Evolutionary conservation across 2,888 invertebrate species (phyloP).

Genomic region (Clivina fossor): DNA sequence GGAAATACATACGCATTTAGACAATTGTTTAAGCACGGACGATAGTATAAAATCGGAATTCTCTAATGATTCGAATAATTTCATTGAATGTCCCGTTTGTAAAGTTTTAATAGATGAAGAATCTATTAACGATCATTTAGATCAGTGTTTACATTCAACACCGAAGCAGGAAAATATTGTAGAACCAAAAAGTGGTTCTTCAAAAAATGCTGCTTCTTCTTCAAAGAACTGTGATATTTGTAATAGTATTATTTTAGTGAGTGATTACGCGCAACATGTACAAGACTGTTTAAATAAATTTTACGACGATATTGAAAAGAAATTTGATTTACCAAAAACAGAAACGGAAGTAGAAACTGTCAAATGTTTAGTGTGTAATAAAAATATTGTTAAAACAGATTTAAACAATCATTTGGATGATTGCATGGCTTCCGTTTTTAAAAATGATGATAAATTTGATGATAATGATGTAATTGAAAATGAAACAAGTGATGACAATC

Average conservation of each 20-base stretch:
- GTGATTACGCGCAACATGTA: slow-evolving; percentile 52
- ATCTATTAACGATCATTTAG: slow-evolving; percentile 48
- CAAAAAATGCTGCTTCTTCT: neutral
- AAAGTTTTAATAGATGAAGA: slow-evolving; percentile 47
- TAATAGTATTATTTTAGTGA: slow-evolving; percentile 28
- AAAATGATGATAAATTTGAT: slow-evolving; percentile 42
- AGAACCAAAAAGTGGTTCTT: neutral
- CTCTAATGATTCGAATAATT: slow-evolving; percentile 33
- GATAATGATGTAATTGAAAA: slow-evolving; percentile 43
- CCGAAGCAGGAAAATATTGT: slow-evolving; percentile 12
- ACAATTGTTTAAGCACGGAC: slow-evolving; percentile 41
- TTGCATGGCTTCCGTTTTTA: slow-evolving; percentile 51
- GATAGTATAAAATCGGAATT: slow-evolving; percentile 20
- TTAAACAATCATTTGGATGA: slow-evolving; percentile 53
- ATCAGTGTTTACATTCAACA: slow-evolving; percentile 35
- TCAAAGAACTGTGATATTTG: slow-evolving; percentile 38
- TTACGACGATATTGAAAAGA: slow-evolving; percentile 54
- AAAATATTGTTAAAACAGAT: slow-evolving; percentile 44
- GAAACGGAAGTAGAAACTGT: slow-evolving; percentile 40
- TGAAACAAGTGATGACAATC: slow-evolving; percentile 49
- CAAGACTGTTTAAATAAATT: slow-evolving; percentile 57
- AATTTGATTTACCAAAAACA: slow-evolving; percentile 30
- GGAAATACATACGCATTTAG: slow-evolving; percentile 49
- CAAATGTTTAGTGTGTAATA: slow-evolving; percentile 53
- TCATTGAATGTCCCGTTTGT: slow-evolving; percentile 58